Conservation (phyloP, 2,888 invertebrate genomes). For the Folsomia candida region DNA sequence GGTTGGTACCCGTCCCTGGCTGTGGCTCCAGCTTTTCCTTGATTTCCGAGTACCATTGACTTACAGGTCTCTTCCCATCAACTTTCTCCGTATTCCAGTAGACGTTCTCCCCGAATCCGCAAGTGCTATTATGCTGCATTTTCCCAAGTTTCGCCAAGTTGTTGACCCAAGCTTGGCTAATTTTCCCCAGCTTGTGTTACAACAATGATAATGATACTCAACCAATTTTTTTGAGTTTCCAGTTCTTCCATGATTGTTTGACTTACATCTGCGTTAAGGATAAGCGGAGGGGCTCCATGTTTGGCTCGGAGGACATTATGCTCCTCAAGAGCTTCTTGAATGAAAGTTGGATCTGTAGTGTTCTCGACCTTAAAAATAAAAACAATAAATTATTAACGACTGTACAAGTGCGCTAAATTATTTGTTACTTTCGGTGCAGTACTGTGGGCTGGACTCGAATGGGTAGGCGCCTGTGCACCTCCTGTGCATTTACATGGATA, state of each 20-base stretch:
- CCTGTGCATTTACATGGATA: not conserved
- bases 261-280: slow-evolving; percentile 29
- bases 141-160: slow-evolving; percentile 35
- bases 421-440: slow-evolving; percentile 30
- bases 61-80: slow-evolving; percentile 30
- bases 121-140: slow-evolving; percentile 42
- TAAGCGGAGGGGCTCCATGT: slow-evolving; percentile 36
- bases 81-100: slow-evolving; percentile 38
- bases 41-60: slow-evolving; percentile 72
- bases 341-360: slow-evolving; percentile 25
- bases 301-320: slow-evolving; percentile 39
- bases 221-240: too few relatives aligned
- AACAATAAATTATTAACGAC: not conserved
- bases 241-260: too few relatives aligned
- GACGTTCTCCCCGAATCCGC: slow-evolving; percentile 47
- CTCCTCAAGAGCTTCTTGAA: slow-evolving; percentile 25
- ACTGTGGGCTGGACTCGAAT: slow-evolving; percentile 13
- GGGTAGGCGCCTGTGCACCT: not conserved
- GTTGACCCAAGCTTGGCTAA: slow-evolving; percentile 47
- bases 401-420: not conserved
- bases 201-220: too few relatives aligned
- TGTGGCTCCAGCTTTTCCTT: slow-evolving; percentile 54
- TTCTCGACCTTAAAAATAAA: slow-evolving; percentile 20
- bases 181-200: slow-evolving; percentile 35
- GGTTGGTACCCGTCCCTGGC: slow-evolving; percentile 40